These are phyloP conservation scores for Hesperia comma DNA, from an alignment of 2,888 invertebrate genomes.

Conservation along the genomic window DNA sequence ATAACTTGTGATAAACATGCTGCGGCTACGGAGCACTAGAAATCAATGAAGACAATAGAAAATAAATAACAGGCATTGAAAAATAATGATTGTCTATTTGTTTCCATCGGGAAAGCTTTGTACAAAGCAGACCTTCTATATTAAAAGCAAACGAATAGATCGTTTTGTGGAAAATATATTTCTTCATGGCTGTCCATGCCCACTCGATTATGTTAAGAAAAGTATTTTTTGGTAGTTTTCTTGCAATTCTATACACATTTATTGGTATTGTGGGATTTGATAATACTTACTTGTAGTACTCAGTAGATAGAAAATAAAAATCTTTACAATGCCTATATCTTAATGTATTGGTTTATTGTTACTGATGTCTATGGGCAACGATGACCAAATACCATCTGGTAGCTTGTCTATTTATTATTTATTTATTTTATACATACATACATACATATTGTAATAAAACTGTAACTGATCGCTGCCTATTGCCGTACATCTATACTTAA, in stretches of 20 bases:
- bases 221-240: not conserved
- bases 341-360: no score
- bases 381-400: no score
- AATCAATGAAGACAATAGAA: conserved; percentile 24
- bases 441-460: no score
- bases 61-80: conserved; percentile 19
- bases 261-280: not conserved
- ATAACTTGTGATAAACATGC: conserved; percentile 34
- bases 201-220: not conserved
- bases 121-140: conserved; percentile 13
- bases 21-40: conserved; percentile 44
- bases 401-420: no score
- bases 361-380: no score
- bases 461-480: no score
- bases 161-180: not conserved
- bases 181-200: not conserved
- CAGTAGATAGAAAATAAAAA: no score
- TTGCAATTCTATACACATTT: no score
- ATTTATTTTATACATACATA: no score
- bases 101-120: conserved; percentile 17
- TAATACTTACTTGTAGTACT: not conserved
- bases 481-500: no score
- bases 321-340: no score
- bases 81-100: conserved; percentile 12
- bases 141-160: conserved; percentile 22